Base-by-base conservation (phyloP, 2,888 invertebrate species). In the Tanytarsus gracilentus region DNA sequence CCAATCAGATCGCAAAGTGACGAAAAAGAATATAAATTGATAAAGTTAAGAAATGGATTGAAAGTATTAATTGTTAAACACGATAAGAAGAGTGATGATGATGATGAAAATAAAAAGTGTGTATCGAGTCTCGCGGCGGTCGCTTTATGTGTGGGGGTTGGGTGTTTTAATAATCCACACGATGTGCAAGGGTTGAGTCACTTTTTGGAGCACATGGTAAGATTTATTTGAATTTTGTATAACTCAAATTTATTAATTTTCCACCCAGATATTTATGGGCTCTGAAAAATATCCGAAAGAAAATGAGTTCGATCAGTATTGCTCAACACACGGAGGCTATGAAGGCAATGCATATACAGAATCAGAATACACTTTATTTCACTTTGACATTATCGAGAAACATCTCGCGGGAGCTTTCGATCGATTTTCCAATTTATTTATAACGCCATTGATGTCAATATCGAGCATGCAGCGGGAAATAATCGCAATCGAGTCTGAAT, bases 261-360 rank as follows among this genome's bases (percentile, higher is more conserved):
- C 30, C 30, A 30, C 30, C 11, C 44, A 44, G 44, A 73, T 95
- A 18, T 95, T 93, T 69, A 94, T 94, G 93, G 95, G 94, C 30
- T 92, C 90, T 65, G 80, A 86, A 68, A 93, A 91, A 69, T 94
- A 85, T 70, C 90, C 87, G 8, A 78, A 82, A 69, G 93, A 94
- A 75, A 91, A 91, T 71, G 85, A 84, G 64, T 88, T 90, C 68
- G 89, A 90, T 74, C 76, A 85, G 1, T 89, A 85, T 66, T 7
- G 16, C 23, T 16, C 44, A 29, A 30, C 51, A 51, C 27, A 25
- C 3, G 11, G 30, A 11, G 51, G 51, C 11, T 51, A 25, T 51
- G 51, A 51, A n/a, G n/a, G n/a, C 30, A 51, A 51, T 30, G 51
- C 51, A 4, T 25, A 18, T 9, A 51, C 51, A 5, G 51, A 51